A percentile compares a stretch with the other conserved stretches of the same genome.
phyloP scores from a whole-genome alignment of 1,140 invertebrate species.

The Rhyacophila brunnea region DNA sequence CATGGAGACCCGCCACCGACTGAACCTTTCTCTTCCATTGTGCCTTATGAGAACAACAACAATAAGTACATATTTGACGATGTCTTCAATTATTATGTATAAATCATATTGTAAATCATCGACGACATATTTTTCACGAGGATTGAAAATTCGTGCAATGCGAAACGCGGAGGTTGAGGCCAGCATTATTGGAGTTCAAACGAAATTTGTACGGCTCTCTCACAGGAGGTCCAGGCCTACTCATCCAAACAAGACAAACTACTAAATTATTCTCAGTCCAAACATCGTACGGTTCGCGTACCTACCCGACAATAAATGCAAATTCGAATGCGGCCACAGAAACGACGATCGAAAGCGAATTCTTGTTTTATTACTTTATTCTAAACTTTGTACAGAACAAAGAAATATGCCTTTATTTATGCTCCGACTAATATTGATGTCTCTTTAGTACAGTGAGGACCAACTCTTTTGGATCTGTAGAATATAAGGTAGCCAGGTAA shows the following conservation, averaged over 20 bases:
- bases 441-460: too few relatives aligned
- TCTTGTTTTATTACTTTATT: conserved; percentile 35
- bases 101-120: too few relatives aligned
- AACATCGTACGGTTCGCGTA: too few relatives aligned
- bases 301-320: not conserved
- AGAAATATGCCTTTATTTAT: conserved; percentile 25
- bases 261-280: conserved; percentile 29
- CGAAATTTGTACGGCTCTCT: conserved; percentile 8
- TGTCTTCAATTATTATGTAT: too few relatives aligned
- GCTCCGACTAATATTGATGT: conserved; percentile 33
- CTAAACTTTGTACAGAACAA: conserved; percentile 22
- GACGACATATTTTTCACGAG: too few relatives aligned
- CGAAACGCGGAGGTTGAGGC: not conserved
- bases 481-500: too few relatives aligned
- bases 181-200: not conserved
- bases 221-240: conserved; percentile 22
- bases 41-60: too few relatives aligned
- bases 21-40: too few relatives aligned
- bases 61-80: too few relatives aligned
- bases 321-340: conserved; percentile 11
- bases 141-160: not conserved
- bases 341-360: not conserved
- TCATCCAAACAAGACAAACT: conserved; percentile 29
- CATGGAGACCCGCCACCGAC: too few relatives aligned
- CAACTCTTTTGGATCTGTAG: too few relatives aligned